These are phyloP conservation scores for Rhagium mordax DNA, from an alignment of 2,888 invertebrate species.

Conservation along the genomic window DNA sequence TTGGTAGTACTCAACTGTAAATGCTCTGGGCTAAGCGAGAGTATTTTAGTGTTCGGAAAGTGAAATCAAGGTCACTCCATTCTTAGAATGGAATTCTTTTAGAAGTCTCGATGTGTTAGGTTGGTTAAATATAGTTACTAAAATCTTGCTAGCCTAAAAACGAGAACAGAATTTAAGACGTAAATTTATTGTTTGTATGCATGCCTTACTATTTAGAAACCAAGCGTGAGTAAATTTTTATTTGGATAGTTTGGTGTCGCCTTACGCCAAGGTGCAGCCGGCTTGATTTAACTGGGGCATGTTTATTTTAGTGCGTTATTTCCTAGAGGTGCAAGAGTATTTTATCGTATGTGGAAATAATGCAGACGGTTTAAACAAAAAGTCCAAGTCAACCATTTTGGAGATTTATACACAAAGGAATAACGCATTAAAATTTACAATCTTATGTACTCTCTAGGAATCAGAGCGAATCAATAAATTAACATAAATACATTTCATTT, in stretches of 20 bases:
- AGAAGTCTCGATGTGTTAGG: conserved; percentile 15
- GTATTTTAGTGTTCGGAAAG: conserved; percentile 49
- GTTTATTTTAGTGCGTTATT: not conserved
- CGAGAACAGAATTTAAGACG: not conserved
- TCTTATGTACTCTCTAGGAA: too few species aligned
- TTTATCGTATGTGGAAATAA: not conserved
- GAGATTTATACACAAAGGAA: too few species aligned
- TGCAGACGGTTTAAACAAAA: too few species aligned
- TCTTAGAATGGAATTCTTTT: conserved; percentile 48
- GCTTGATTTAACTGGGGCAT: not conserved
- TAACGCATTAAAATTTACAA: too few species aligned
- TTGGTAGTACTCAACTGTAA: conserved; percentile 23
- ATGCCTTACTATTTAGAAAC: not conserved
- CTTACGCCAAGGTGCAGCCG: not conserved
- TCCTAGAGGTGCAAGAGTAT: not conserved
- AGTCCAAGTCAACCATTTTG: too few species aligned
- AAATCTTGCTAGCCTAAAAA: conserved; percentile 11
- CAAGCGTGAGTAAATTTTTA: not conserved
- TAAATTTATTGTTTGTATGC: not conserved
- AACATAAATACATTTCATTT: too few species aligned
- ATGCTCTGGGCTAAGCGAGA: conserved; percentile 35
- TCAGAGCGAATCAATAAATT: too few species aligned
- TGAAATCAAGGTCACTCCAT: conserved; percentile 55
- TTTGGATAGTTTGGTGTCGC: not conserved
- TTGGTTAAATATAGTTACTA: conserved; percentile 20